phyloP scores from a whole-genome alignment of 1,140 invertebrate genomes.

The Leptinotarsa defecta region DNA sequence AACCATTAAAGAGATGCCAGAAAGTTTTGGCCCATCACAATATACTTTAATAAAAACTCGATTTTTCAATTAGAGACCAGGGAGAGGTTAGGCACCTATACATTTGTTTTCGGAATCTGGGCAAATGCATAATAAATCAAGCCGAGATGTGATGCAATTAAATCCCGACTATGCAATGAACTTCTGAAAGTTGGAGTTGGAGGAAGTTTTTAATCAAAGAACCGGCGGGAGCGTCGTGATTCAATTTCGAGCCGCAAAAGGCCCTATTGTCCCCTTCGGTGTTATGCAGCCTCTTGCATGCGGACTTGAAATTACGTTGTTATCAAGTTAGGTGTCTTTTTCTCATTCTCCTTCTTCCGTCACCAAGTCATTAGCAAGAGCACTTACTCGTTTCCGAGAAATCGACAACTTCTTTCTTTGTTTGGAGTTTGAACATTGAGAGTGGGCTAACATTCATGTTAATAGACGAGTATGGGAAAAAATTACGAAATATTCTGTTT shows the following conservation, averaged over 20 bases:
- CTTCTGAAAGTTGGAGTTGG: constrained; percentile 34
- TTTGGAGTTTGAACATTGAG: no score
- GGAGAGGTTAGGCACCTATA: constrained; percentile 5
- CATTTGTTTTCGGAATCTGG: constrained; percentile 18
- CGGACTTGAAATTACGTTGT: constrained; percentile 48
- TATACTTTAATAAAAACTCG: constrained; percentile 9
- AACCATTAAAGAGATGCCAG: background rate
- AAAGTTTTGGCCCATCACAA: background rate
- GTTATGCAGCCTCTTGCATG: constrained; percentile 45
- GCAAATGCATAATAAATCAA: constrained; percentile 40
- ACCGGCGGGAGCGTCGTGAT: constrained; percentile 38
- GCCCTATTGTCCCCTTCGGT: constrained; percentile 42
- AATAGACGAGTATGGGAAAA: no score
- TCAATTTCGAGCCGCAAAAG: constrained; percentile 45
- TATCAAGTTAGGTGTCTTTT: constrained; percentile 43
- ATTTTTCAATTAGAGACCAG: constrained; percentile 5
- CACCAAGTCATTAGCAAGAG: background rate
- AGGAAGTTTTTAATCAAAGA: constrained; percentile 52
- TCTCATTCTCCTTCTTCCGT: background rate
- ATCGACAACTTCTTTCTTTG: no score
- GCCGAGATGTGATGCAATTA: constrained; percentile 40
- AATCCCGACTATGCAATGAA: constrained; percentile 39
- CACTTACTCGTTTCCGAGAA: background rate
- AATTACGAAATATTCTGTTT: no score
- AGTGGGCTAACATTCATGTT: no score